Evolutionary conservation across 2,113 vertebrate genomes (phyloP).

Genomic region (Pagrus major): DNA sequence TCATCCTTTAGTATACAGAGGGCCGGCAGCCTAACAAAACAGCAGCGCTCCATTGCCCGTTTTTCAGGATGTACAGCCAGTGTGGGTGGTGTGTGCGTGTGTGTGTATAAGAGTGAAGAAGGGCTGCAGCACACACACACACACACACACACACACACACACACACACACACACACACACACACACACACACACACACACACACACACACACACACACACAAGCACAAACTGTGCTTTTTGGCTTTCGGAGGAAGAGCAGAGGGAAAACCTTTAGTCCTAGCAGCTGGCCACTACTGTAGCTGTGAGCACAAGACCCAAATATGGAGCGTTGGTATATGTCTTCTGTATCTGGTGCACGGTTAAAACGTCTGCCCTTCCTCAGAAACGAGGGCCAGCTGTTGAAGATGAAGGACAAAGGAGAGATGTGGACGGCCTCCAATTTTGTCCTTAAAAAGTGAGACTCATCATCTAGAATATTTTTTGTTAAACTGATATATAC

Average conservation of each 20-base stretch:
- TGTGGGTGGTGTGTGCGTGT: conserved; percentile 70
- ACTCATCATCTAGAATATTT: background rate
- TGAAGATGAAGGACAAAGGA: conserved; percentile 45
- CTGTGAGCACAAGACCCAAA: conserved; percentile 72
- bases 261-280: conserved; percentile 65
- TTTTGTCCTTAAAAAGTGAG: conserved; percentile 42
- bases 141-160: conserved; percentile 48
- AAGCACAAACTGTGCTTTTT: conserved; percentile 52
- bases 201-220: conserved; percentile 48
- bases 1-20: conserved; percentile 69
- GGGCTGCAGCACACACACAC: conserved; percentile 40
- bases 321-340: conserved; percentile 75
- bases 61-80: conserved; percentile 57
- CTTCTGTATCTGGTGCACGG: conserved; percentile 69
- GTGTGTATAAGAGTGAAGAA: conserved; percentile 61
- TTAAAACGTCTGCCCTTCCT: conserved; percentile 61
- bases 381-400: conserved; percentile 69
- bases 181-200: conserved; percentile 48
- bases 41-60: conserved; percentile 44
- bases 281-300: conserved; percentile 74
- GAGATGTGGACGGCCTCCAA: conserved; percentile 32
- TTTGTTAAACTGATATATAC: background rate
- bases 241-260: conserved; percentile 63
- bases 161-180: conserved; percentile 48
- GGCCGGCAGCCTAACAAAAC: conserved; percentile 59